Conservation (phyloP, 30 jellyfish, hydroid and myxozoan genomes). For the Hydractinia symbiolongicarpus region DNA sequence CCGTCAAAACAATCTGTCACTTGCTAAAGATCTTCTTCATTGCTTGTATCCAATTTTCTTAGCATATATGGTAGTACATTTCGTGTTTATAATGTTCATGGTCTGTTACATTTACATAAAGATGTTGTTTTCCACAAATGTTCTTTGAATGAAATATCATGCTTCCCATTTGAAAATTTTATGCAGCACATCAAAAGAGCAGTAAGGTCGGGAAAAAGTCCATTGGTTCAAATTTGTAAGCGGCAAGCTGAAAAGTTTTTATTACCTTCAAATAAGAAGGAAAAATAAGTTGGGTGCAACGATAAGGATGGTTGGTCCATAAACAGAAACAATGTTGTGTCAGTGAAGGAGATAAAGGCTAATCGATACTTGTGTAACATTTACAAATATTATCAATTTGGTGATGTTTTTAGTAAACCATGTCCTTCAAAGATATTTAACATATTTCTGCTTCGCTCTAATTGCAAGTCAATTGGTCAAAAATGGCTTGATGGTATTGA, state of each 20-base stretch:
- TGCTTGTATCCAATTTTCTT: constrained; percentile 8
- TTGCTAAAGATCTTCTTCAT: constrained; percentile 23
- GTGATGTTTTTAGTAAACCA: neutral
- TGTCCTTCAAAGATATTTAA: neutral
- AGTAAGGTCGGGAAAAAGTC: constrained; percentile 8
- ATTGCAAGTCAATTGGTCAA: neutral
- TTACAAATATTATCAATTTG: neutral
- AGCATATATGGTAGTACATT: constrained; percentile 42
- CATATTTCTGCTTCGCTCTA: neutral
- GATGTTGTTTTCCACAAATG: constrained; percentile 31
- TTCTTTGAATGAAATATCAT: constrained; percentile 44
- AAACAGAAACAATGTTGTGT: neutral
- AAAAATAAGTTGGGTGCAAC: neutral
- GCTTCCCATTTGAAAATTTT: constrained; percentile 35
- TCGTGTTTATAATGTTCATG: constrained; percentile 53
- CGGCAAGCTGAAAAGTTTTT: constrained; percentile 6
- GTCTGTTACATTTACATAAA: constrained; percentile 39
- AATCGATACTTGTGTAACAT: no score
- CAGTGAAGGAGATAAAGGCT: neutral
- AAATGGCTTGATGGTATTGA: neutral
- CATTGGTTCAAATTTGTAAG: constrained; percentile 28
- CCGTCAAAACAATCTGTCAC: neutral
- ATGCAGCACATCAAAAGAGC: constrained; percentile 24
- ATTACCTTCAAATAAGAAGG: neutral
- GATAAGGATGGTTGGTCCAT: neutral